Evolutionary conservation across 2,888 invertebrate genomes (phyloP).

Genomic region (Belgica antarctica): DNA sequence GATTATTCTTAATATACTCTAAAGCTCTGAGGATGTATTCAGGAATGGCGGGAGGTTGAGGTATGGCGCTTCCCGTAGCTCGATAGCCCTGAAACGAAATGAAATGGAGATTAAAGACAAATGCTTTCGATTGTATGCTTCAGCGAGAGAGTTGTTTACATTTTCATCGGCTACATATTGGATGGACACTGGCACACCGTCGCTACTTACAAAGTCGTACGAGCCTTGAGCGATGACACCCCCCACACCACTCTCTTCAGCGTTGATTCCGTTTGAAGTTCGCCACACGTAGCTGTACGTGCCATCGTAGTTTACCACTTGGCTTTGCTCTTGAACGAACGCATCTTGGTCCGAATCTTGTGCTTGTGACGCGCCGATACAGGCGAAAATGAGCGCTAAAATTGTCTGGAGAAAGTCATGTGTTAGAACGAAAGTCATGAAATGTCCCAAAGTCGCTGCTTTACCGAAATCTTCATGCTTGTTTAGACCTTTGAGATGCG

Average conservation of each 20-base stretch:
- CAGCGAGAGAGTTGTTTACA: not conserved
- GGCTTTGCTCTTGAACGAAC: not conserved
- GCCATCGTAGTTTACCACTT: constrained; percentile 30
- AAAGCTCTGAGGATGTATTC: constrained; percentile 20
- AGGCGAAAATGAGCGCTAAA: not conserved
- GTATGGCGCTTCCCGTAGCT: constrained; percentile 5
- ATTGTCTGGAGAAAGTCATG: not conserved
- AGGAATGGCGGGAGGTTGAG: constrained; percentile 22
- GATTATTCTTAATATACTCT: constrained; percentile 16
- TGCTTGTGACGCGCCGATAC: not conserved
- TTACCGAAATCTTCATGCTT: constrained; percentile 31
- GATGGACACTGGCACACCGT: constrained; percentile 4
- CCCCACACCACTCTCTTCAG: constrained; percentile 23
- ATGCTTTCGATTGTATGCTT: not conserved
- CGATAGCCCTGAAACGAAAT: constrained; percentile 9
- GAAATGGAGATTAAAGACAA: not conserved
- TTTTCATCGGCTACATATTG: constrained; percentile 33
- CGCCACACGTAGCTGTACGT: constrained; percentile 21
- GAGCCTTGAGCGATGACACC: not conserved
- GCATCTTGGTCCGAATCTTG: constrained; percentile 7
- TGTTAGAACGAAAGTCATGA: too few species aligned
- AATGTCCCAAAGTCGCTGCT: not conserved
- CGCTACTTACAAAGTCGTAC: not conserved
- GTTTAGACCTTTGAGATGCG: not conserved
- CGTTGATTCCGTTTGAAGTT: constrained; percentile 30